Evolutionary conservation across 2,797 vertebrate genomes (phyloP), one percentile per base, ranked within the genome.

Genomic region (Emydoidea blandingii): DNA sequence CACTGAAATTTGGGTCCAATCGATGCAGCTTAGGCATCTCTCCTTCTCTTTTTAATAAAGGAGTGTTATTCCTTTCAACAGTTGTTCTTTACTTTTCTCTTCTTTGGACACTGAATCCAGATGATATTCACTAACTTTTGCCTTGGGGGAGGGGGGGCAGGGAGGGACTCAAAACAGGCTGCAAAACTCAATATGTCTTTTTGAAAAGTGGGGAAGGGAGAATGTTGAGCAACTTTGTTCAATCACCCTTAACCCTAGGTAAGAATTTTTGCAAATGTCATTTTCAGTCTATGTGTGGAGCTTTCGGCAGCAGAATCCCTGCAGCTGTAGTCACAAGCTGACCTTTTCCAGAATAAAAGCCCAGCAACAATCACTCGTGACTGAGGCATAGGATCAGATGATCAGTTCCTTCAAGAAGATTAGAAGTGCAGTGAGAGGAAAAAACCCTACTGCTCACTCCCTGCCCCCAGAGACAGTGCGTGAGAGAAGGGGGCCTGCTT

Each of bases 291-390:
- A 56, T 84, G 80, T 59, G 86, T 86, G 86, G 68, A 96, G 90
- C 78, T 31, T 90, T 85, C 47, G 85, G 91, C 85, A 91, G 57
- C 31, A 83, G 79, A 86, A 72, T 44, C 86, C 47, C 83, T 92
- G 29, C 1, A 87, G 82, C 92, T 74, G 91, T 10, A 87, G 89
- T 98, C 98, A 98, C 94, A 97, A 97, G 98, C 47, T 96, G 83
- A 96, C 87, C 92, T 84, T 96, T 91, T 95, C 85, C n/a, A 53
- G 59, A 92, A 82, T 84, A 96, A 92, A 92, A 96, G 89, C 37
- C 15, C 76, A 82, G 85, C 90, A 89, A 93, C 34, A 87, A 87
- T 79, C 79, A 93, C 97, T 82, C 86, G 85, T 98, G 98, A 98
- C 65, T 57, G 65, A 94, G 85, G 41, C 16, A 27, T 34, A 8